Conservation (phyloP, 2,113 vertebrate genomes). For the Marmota flaviventris region DNA sequence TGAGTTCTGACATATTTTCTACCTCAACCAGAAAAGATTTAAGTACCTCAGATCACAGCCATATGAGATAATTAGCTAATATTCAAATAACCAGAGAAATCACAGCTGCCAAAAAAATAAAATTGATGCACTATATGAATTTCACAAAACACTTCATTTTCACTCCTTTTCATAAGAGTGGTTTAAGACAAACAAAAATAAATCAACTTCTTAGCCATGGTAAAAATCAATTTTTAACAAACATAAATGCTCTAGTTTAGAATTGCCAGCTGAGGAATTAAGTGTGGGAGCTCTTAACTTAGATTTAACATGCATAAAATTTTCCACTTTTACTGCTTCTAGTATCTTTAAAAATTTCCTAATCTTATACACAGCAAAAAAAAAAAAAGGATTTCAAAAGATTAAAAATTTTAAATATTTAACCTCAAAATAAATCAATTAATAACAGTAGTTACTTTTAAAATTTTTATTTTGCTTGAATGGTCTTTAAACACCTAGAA, state of each 20-base stretch:
- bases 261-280: conserved; percentile 29
- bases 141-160: conserved; percentile 62
- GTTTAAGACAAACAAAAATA: conserved; percentile 45
- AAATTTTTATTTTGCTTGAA: neutral
- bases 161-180: conserved; percentile 43
- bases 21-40: neutral
- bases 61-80: neutral
- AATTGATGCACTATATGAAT: neutral
- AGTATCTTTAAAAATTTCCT: conserved; percentile 9
- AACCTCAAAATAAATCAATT: conserved; percentile 9
- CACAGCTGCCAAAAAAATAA: conserved; percentile 47
- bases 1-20: conserved; percentile 30
- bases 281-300: neutral
- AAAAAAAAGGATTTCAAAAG: neutral
- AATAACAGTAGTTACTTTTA: neutral
- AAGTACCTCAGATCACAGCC: neutral
- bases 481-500: conserved; percentile 11
- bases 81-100: conserved; percentile 57
- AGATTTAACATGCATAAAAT: conserved; percentile 52
- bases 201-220: conserved; percentile 32
- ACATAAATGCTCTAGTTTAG: conserved; percentile 40
- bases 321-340: neutral
- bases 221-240: conserved; percentile 71
- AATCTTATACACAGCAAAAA: neutral
- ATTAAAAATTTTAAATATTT: conserved; percentile 41